phyloP scores from a whole-genome alignment of 2,797 vertebrate genomes.

The Pseudomugil tenellus region DNA sequence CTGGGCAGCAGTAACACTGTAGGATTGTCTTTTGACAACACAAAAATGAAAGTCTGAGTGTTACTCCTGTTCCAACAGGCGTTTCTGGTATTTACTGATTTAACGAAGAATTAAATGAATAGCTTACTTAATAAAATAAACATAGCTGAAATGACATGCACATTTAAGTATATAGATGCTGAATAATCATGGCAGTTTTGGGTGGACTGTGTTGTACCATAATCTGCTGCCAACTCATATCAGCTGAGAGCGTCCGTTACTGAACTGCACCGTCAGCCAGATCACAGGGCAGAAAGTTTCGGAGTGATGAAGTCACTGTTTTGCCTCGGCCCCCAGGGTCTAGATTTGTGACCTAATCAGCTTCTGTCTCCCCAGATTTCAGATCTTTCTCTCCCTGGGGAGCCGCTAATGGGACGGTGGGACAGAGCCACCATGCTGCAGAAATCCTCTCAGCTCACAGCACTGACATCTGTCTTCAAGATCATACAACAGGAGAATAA shows the following conservation, averaged over 20 bases:
- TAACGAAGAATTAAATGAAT: constrained; percentile 7
- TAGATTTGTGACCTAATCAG: constrained; percentile 85
- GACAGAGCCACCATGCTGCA: constrained; percentile 73
- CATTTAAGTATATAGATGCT: constrained; percentile 41
- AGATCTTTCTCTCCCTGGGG: constrained; percentile 74
- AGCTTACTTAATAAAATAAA: constrained; percentile 33
- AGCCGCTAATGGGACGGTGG: constrained; percentile 78
- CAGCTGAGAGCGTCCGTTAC: constrained; percentile 61
- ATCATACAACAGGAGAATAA: constrained; percentile 60
- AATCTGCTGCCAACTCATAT: constrained; percentile 72
- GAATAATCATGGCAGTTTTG: constrained; percentile 52
- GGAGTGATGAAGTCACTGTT: constrained; percentile 82
- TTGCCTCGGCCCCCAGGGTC: constrained; percentile 69
- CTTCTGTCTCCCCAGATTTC: constrained; percentile 77
- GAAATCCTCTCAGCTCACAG: constrained; percentile 69
- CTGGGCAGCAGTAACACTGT: constrained; percentile 56
- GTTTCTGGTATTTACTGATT: constrained; percentile 23
- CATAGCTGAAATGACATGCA: constrained; percentile 44
- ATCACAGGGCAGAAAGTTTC: constrained; percentile 70
- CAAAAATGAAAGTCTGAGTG: constrained; percentile 22
- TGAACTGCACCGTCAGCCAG: constrained; percentile 70
- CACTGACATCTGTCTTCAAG: constrained; percentile 76
- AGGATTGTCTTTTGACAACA: constrained; percentile 53
- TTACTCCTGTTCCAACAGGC: constrained; percentile 34
- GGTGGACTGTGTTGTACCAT: constrained; percentile 54